These are phyloP conservation scores for Triplophysa tibetana DNA, from an alignment of 2,113 vertebrate species.

Conservation along the genomic window DNA sequence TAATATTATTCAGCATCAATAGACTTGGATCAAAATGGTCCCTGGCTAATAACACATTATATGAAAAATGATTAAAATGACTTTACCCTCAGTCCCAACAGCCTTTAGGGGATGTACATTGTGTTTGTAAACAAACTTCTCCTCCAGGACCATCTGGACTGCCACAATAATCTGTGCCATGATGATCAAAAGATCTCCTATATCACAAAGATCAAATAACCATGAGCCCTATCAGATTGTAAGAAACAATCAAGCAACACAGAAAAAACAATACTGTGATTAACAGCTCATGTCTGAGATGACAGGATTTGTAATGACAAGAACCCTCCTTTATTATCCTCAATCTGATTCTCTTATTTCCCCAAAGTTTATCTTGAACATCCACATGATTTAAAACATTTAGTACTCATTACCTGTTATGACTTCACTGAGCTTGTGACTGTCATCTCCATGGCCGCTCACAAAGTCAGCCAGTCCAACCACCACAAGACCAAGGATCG, in stretches of 20 bases:
- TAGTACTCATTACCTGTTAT: conserved; percentile 79
- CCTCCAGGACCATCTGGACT: conserved; percentile 95
- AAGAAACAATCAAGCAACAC: neutral
- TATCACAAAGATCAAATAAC: conserved; percentile 14
- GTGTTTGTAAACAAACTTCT: conserved; percentile 91
- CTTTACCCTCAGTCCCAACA: conserved; percentile 87
- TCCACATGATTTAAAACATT: neutral
- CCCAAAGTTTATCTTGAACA: neutral
- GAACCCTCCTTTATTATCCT: neutral
- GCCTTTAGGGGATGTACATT: conserved; percentile 88
- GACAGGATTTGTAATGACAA: neutral
- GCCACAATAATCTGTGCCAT: conserved; percentile 88
- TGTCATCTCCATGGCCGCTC: conserved; percentile 59
- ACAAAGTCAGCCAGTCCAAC: conserved; percentile 87
- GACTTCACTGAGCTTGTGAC: conserved; percentile 82
- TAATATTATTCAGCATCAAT: neutral
- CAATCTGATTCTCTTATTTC: neutral
- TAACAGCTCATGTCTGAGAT: neutral
- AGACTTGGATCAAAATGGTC: neutral
- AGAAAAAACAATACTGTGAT: neutral
- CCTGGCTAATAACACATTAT: neutral
- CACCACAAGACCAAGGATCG: conserved; percentile 88
- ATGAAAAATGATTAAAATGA: neutral
- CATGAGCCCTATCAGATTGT: neutral
- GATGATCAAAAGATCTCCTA: conserved; percentile 91